A percentile compares a stretch with the other conserved stretches of the same genome.
phyloP scores from a whole-genome alignment of 2,888 invertebrate genomes.

The Chesias legatella region DNA sequence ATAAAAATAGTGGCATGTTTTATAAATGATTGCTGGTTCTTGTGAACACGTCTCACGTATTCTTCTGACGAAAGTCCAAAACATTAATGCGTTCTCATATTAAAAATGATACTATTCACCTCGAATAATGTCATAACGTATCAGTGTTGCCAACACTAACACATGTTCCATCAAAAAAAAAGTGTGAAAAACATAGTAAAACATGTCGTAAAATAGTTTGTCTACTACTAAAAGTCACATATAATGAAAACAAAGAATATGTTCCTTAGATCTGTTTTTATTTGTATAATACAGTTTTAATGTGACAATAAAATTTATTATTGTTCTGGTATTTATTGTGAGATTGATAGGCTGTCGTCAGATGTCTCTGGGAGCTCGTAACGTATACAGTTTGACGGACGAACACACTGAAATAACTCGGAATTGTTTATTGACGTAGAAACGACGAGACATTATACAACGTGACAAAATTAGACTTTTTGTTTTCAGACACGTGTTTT shows the following conservation, averaged over 20 bases:
- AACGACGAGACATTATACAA: slow-evolving; percentile 52
- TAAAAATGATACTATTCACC: slow-evolving; percentile 66
- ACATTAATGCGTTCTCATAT: slow-evolving; percentile 36
- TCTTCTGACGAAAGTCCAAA: slow-evolving; percentile 45
- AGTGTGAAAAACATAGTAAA: slow-evolving; percentile 70
- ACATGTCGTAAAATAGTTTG: slow-evolving; percentile 62
- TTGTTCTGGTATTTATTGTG: slow-evolving; percentile 68
- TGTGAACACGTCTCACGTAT: slow-evolving; percentile 1
- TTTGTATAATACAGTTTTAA: slow-evolving; percentile 33
- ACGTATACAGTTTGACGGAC: slow-evolving; percentile 55
- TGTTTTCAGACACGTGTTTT: slow-evolving; percentile 45
- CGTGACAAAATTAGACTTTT: slow-evolving; percentile 61
- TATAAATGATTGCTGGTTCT: neutral
- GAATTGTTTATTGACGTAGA: slow-evolving; percentile 66
- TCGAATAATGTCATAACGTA: slow-evolving; percentile 67
- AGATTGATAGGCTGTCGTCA: slow-evolving; percentile 74
- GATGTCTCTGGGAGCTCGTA: slow-evolving; percentile 67
- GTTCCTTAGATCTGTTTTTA: slow-evolving; percentile 33
- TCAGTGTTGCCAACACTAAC: slow-evolving; percentile 52
- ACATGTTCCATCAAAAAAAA: slow-evolving; percentile 58
- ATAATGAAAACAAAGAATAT: slow-evolving; percentile 42
- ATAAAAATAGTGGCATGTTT: no score
- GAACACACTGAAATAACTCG: slow-evolving; percentile 63
- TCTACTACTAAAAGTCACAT: slow-evolving; percentile 67
- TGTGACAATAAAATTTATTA: slow-evolving; percentile 36